Evolutionary conservation across 1,140 invertebrate genomes (phyloP), one percentile per base, ranked within the genome.

Genomic region (Orussus abietinus): DNA sequence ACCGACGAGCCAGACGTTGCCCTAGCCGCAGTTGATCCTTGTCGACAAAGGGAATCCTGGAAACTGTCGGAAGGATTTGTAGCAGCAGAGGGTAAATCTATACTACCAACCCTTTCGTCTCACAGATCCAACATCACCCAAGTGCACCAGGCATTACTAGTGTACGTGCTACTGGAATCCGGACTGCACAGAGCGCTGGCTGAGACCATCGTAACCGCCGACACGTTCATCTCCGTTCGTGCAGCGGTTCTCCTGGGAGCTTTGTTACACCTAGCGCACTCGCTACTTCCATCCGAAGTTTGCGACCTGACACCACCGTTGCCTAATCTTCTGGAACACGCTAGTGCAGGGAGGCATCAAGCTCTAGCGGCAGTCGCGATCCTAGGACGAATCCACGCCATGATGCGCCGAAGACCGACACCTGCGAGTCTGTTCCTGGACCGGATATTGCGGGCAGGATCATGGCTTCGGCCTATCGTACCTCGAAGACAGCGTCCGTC

Each of bases 61-160:
- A 80, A 87, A 47, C 70, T 98, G 1, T 84, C 82, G 45, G 91
- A 96, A 66, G 93, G 92, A 9, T 98, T 97, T 69, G 84, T 97
- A 0, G 89, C 88, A 4, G 84, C 86, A 21, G 94, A 97, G 74
- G 92, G 89, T 9, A 80, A 80, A 40, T 80, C 78, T 12, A 81
- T 95, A 45, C 69, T 96, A 60, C 90, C 90, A 18, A 86, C 89
- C 56, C 69, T 93, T 12, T 80, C 85, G 18, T 82, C 83, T 20
- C 81, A 81, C 37, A 90, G 92, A 45, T 86, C 92, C 2, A 96
- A 96, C 68, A 81, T 96, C 42, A 84, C 86, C 30, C 89, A 95
- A 64, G 88, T 94, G 63, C 93, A 97, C 74, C 74, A 90, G 50
- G 84, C 92, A n/a, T 69, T 97, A 11, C 66, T 97, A 42, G 77